These are phyloP conservation scores for Leptinotarsa rubiginosa DNA, from an alignment of 2,888 invertebrate species.

Conservation along the genomic window DNA sequence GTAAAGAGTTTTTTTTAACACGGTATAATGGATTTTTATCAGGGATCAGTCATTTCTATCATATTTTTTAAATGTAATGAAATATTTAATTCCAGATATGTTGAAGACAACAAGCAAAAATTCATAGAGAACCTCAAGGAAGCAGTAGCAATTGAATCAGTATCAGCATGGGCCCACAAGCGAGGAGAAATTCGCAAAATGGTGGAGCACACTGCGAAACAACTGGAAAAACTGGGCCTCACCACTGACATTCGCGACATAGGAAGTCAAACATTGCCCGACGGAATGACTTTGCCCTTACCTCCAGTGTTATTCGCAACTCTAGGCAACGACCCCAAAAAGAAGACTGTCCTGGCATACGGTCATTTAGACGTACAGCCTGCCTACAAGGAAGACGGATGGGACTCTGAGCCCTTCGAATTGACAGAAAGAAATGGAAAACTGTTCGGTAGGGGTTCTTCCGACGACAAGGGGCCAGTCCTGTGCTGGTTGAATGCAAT, in stretches of 20 bases:
- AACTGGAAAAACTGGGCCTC: slow-evolving; percentile 42
- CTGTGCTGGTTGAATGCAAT: slow-evolving; percentile 96
- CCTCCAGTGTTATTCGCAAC: slow-evolving; percentile 88
- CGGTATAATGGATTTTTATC: no score
- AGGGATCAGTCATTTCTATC: no score
- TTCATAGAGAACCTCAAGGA: slow-evolving; percentile 84
- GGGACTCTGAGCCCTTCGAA: slow-evolving; percentile 95
- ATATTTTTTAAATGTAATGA: no score
- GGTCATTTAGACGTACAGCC: slow-evolving; percentile 99
- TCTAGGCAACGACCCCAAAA: slow-evolving; percentile 83
- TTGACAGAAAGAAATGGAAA: slow-evolving; percentile 90
- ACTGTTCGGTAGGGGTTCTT: slow-evolving; percentile 87
- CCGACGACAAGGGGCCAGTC: slow-evolving; percentile 94
- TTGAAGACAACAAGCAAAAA: slow-evolving; percentile 79
- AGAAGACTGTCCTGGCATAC: slow-evolving; percentile 94
- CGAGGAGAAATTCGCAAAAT: slow-evolving; percentile 78
- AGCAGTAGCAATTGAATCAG: slow-evolving; percentile 91
- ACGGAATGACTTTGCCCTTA: slow-evolving; percentile 79
- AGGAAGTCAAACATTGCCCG: slow-evolving; percentile 79
- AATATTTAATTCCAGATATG: slow-evolving; percentile 71
- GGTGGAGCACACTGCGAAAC: slow-evolving; percentile 76
- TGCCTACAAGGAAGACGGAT: slow-evolving; percentile 91
- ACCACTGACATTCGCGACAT: slow-evolving; percentile 65
- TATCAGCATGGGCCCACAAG: slow-evolving; percentile 89
- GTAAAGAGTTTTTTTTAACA: no score